Evolutionary conservation across 2,888 invertebrate species (phyloP).

Genomic region (Opisthograptis luteolata): DNA sequence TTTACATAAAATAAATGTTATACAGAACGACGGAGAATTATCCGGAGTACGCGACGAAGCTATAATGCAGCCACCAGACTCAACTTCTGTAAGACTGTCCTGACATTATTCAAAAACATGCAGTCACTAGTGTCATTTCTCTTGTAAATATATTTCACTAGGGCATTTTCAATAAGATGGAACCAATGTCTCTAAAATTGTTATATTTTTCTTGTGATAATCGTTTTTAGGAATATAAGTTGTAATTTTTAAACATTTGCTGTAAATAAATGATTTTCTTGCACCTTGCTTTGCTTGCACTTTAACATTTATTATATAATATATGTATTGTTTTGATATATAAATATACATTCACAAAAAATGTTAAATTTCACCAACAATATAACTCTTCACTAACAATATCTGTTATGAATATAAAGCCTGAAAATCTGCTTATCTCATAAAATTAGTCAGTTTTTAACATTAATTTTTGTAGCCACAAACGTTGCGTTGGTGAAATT

Average conservation of each 20-base stretch:
- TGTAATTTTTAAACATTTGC: neutral
- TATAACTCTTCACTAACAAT: no score
- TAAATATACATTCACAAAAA: no score
- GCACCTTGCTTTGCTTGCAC: conserved; percentile 8
- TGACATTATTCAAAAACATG: conserved; percentile 36
- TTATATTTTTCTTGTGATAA: conserved; percentile 5
- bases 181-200: conserved; percentile 18
- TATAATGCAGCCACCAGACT: conserved; percentile 51
- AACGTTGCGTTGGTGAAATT: no score
- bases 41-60: conserved; percentile 8
- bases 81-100: conserved; percentile 56
- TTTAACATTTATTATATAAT: neutral
- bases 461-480: no score
- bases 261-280: neutral
- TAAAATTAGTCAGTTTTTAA: no score
- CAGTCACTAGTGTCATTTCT: conserved; percentile 45
- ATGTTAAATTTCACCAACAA: no score
- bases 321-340: neutral
- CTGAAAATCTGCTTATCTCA: no score
- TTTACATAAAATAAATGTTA: conserved; percentile 9
- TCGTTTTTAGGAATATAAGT: neutral
- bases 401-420: no score
- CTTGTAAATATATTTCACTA: conserved; percentile 48
- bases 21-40: conserved; percentile 14
- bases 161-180: conserved; percentile 17